phyloP scores from a whole-genome alignment of 1,140 invertebrate species.

The Drosophila bipectinata region DNA sequence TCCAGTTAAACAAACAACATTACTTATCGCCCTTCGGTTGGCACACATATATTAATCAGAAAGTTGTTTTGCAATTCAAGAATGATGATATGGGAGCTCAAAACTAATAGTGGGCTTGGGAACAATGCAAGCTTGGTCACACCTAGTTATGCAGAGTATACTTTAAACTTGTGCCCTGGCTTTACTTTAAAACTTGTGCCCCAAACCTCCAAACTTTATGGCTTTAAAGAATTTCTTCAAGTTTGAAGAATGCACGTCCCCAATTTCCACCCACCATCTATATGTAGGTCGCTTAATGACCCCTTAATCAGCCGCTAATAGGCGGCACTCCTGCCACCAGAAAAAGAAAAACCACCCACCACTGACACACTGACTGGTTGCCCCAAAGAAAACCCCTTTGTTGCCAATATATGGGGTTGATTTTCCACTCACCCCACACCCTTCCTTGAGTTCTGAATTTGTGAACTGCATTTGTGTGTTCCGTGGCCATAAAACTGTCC shows the following conservation, averaged over 20 bases:
- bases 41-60: constrained; percentile 9
- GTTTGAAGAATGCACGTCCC: neutral
- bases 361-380: constrained; percentile 35
- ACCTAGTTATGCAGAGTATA: too few species aligned
- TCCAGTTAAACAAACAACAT: constrained; percentile 3
- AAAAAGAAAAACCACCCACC: constrained; percentile 12
- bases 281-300: constrained; percentile 50
- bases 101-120: too few species aligned
- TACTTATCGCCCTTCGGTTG: neutral
- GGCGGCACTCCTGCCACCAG: constrained; percentile 24
- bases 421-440: neutral
- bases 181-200: too few species aligned
- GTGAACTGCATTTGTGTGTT: constrained; percentile 43
- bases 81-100: too few species aligned
- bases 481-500: constrained; percentile 75
- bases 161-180: too few species aligned
- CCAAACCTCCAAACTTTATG: too few species aligned
- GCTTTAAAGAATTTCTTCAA: neutral
- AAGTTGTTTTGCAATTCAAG: constrained; percentile 30
- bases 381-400: constrained; percentile 6
- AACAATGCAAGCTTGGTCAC: too few species aligned
- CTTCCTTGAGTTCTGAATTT: constrained; percentile 6
- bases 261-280: neutral
- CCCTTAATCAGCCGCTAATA: constrained; percentile 47
- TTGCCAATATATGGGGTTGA: neutral